Base-by-base conservation (phyloP, 2,797 vertebrate genomes). In the Hirundo rustica region DNA sequence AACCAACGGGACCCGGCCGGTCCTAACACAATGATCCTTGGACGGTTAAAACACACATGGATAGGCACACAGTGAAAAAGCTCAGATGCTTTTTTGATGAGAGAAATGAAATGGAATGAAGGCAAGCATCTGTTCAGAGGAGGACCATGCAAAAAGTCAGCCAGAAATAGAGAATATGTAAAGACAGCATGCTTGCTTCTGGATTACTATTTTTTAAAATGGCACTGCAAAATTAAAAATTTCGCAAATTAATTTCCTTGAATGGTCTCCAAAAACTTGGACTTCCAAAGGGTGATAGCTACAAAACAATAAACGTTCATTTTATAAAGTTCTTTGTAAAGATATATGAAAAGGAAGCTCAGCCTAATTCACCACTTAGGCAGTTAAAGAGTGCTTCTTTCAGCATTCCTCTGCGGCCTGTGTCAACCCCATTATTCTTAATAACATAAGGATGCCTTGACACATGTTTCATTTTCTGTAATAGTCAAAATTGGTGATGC, bases 391-490 rank as follows among this genome's bases (percentile, higher is more conserved):
- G 11, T 15, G 17, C 27, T 83, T 81, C n/a, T 66, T 64, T 68
- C 38, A 85, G 71, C 80, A 87, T 27, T 79, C 50, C 36, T 91
- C 80, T 57, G 34, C 44, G 38, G 40, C 62, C 88, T 29, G 8
- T 85, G 71, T 58, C 85, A 85, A 44, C n/a, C 62, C 85, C 51
- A 89, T 92, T 94, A 92, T 51, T 92, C 79, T 89, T 83, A 91
- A 83, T 82, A 88, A 71, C 75, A 81, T 92, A 95, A 87, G n/a
- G 47, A 81, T 45, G 55, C 40, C 67, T 85, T 55, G 36, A 82
- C 64, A 93, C n/a, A 81, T 55, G 48, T 64, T 93, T 94, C 58
- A 71, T 95, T 94, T 95, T 92, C 85, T 88, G 18, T 75, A 96
- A 83, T n/a, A 93, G 73, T 66, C 34, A 79, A 89, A 91, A 94